Percentiles rank a stretch among this genome's conserved stretches.
phyloP scores from a whole-genome alignment of 2,113 vertebrate species.

The Oreocharis arfaki region DNA sequence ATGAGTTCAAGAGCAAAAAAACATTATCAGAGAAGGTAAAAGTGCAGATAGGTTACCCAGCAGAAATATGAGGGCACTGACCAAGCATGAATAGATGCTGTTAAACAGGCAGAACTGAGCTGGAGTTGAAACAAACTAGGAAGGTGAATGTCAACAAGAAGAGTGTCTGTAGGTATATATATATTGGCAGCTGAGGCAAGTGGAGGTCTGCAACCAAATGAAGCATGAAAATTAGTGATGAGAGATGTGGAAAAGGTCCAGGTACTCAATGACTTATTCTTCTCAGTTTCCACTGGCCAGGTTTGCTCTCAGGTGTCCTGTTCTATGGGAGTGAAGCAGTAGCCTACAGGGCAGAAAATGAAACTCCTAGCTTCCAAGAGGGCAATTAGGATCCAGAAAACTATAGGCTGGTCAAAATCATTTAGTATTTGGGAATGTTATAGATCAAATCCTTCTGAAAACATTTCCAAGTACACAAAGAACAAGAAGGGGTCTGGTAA shows the following conservation, averaged over 20 bases:
- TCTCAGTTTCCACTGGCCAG: neutral
- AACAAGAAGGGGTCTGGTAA: neutral
- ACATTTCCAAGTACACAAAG: neutral
- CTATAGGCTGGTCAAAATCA: rapidly evolving
- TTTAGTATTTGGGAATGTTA: neutral
- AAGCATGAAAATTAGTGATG: neutral
- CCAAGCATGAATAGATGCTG: neutral
- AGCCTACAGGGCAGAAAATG: neutral
- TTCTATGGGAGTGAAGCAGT: neutral
- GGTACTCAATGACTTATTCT: neutral
- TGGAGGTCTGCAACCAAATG: neutral
- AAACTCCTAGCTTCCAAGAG: neutral
- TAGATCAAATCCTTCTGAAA: neutral
- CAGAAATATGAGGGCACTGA: neutral
- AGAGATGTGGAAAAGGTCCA: neutral
- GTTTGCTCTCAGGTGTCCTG: neutral
- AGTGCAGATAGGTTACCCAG: neutral
- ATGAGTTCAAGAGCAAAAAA: neutral
- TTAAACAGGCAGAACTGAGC: neutral
- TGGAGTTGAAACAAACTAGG: neutral
- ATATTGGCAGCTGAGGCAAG: neutral
- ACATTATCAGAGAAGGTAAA: neutral
- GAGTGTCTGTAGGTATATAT: neutral
- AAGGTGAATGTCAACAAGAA: neutral
- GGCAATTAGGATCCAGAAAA: neutral